phyloP scores from a whole-genome alignment of 1,140 invertebrate species.

The Ephestia elutella region DNA sequence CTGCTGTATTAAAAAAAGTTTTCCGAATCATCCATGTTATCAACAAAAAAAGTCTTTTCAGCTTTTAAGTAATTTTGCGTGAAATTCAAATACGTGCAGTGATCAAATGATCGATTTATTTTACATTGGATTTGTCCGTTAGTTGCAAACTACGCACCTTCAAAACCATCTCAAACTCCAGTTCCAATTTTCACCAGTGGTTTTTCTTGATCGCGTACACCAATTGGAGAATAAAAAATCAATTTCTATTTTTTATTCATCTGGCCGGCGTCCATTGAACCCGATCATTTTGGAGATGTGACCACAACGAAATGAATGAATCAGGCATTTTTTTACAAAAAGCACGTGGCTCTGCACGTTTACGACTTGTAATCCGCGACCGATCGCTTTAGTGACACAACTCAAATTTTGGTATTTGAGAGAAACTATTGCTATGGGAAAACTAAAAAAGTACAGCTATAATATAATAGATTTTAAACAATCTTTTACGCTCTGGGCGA shows the following conservation, averaged over 20 bases:
- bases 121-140: background rate
- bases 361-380: slow-evolving; percentile 43
- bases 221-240: slow-evolving; percentile 33
- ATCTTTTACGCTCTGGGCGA: background rate
- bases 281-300: slow-evolving; percentile 46
- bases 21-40: background rate
- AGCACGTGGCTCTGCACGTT: slow-evolving; percentile 34
- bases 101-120: background rate
- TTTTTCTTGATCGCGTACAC: background rate
- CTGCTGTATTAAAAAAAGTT: background rate
- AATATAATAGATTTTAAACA: slow-evolving; percentile 35
- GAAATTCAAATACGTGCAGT: background rate
- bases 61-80: background rate
- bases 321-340: slow-evolving; percentile 44
- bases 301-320: slow-evolving; percentile 40
- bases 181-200: background rate
- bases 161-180: background rate
- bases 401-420: slow-evolving; percentile 37
- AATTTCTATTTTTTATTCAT: slow-evolving; percentile 31
- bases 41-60: too few species aligned
- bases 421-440: slow-evolving; percentile 48
- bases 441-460: slow-evolving; percentile 31
- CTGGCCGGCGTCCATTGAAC: slow-evolving; percentile 31
- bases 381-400: slow-evolving; percentile 55
- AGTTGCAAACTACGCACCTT: background rate